A percentile compares a stretch with the other conserved stretches of the same genome.
phyloP scores from a whole-genome alignment of 2,797 vertebrate species.

The Cryptoblepharus egeriae region DNA sequence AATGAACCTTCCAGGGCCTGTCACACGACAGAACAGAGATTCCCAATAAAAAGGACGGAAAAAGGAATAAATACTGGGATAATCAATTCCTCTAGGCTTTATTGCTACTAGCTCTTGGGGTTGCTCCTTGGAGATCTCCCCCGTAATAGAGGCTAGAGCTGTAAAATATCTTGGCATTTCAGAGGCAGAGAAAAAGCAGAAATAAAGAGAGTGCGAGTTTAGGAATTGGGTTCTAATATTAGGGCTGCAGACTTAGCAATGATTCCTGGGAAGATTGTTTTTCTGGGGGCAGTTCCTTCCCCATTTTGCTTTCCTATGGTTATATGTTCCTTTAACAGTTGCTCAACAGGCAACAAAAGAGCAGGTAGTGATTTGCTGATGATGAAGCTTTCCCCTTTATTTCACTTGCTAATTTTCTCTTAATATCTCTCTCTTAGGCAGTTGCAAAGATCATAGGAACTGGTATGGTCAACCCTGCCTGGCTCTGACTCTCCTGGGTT shows the following conservation, averaged over 20 bases:
- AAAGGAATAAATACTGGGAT: conserved; percentile 20
- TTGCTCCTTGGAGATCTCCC: conserved; percentile 6
- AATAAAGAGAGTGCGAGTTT: not conserved
- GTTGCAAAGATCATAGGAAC: no score
- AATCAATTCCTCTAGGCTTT: conserved; percentile 10
- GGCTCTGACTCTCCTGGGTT: no score
- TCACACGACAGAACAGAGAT: not conserved
- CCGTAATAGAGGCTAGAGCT: not conserved
- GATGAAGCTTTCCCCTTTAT: no score
- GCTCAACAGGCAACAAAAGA: not conserved
- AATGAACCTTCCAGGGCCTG: not conserved
- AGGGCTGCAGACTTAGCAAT: no score
- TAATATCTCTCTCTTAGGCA: no score
- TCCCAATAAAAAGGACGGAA: not conserved
- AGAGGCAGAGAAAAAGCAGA: not conserved
- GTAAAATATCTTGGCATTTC: not conserved
- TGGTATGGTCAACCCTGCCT: no score
- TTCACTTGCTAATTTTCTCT: no score
- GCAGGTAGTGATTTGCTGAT: not conserved
- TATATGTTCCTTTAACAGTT: not conserved
- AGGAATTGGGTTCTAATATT: not conserved
- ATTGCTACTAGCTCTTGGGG: not conserved
- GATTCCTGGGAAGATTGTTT: not conserved
- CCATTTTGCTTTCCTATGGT: not conserved
- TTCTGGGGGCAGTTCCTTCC: no score